Evolutionary conservation across 2,888 invertebrate species (phyloP).

Genomic region (Orthosia incerta): DNA sequence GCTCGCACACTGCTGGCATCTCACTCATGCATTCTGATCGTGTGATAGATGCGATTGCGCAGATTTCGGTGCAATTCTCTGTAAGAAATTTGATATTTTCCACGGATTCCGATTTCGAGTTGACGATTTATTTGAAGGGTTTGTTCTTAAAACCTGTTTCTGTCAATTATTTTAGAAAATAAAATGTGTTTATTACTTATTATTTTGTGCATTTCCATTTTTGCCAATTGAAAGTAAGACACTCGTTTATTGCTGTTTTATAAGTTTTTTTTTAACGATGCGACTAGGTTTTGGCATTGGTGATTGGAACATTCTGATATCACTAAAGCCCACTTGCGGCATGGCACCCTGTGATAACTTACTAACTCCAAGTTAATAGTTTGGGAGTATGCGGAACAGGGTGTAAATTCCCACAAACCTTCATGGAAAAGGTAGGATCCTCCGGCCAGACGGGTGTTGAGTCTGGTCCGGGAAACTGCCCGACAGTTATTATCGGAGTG

Average conservation of each 20-base stretch:
- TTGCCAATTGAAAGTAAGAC: background rate
- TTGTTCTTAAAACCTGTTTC: conserved; percentile 13
- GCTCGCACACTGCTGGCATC: conserved; percentile 55
- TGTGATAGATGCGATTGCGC: conserved; percentile 66
- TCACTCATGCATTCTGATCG: conserved; percentile 61
- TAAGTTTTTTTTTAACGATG: no score
- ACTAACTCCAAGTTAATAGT: no score
- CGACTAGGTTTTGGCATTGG: background rate
- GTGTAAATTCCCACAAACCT: no score
- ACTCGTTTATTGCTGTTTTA: background rate
- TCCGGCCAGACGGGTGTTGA: no score
- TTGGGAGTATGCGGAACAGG: no score
- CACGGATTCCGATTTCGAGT: conserved; percentile 24
- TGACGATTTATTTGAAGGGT: conserved; percentile 49
- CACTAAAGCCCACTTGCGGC: no score
- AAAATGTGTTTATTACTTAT: background rate
- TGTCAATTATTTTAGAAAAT: background rate
- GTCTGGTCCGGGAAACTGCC: no score
- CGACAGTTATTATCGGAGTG: no score
- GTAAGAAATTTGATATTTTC: conserved; percentile 67
- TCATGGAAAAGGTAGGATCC: no score
- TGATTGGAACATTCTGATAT: background rate
- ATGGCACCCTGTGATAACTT: no score
- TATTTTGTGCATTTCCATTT: background rate
- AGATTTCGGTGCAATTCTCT: conserved; percentile 59